Percentiles rank a stretch among this genome's conserved stretches.
Evolutionary conservation across 1,140 invertebrate species (phyloP).

Genomic region (Tachypleus tridentatus): DNA sequence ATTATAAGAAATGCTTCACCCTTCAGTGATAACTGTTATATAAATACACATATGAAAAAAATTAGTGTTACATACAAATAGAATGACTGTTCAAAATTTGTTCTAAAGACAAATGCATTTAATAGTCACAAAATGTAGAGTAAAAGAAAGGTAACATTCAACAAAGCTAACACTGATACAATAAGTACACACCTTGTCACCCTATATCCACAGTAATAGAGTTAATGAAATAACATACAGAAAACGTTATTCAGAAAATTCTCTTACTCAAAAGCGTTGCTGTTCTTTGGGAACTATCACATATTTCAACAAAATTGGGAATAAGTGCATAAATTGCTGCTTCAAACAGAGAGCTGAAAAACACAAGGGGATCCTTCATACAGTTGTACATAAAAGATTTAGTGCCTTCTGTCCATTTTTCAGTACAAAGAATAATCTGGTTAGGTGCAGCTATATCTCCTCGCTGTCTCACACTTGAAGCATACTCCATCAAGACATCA

Average conservation of each 20-base stretch:
- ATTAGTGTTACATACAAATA: no score
- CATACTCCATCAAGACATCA: not conserved
- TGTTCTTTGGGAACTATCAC: not conserved
- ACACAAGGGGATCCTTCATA: conserved; percentile 6
- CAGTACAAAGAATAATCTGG: conserved; percentile 11
- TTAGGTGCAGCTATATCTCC: not conserved
- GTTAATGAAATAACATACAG: not conserved
- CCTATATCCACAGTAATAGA: no score
- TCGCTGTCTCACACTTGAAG: no score
- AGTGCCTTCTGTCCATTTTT: conserved; percentile 10
- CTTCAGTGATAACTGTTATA: no score
- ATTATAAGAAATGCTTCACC: no score
- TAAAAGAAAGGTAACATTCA: no score
- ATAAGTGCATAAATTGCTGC: conserved; percentile 11
- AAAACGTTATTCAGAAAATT: not conserved
- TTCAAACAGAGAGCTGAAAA: conserved; percentile 13
- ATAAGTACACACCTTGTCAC: no score
- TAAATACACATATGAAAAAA: no score
- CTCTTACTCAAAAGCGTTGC: conserved; percentile 6
- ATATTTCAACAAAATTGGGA: conserved; percentile 9
- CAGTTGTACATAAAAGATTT: conserved; percentile 4
- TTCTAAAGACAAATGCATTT: no score
- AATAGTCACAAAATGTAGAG: no score
- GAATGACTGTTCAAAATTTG: no score
- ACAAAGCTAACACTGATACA: no score